Base-by-base conservation (phyloP, 2,113 vertebrate species). In the Toxotes chatareus region DNA sequence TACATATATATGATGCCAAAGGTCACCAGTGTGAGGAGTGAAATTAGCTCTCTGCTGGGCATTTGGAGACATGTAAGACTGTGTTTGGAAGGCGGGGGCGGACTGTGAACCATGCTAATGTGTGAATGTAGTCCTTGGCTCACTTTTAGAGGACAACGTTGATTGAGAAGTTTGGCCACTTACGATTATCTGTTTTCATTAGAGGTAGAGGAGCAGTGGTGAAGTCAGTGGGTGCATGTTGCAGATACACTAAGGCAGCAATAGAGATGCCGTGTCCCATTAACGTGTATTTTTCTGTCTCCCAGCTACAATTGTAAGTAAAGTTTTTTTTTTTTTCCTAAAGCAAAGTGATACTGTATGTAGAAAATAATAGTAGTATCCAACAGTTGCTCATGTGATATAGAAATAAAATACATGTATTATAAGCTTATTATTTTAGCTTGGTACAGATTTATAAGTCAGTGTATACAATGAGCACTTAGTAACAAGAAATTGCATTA, bases 1-100 rank as follows among this genome's bases (percentile, higher is more conserved):
- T 82, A 94, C 89, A 90, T 92, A 89, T 91, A 89, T 87, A 93
- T 85, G 88, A 91, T 91, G 92, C 92, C 92, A 94, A 91, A 95
- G 93, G 94, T 93, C 93, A 89, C 64, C 89, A 74, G 83, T 88
- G 86, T 89, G 90, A 93, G 85, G 86, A 89, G 87, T 86, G 91
- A 88, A 94, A 93, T 90, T 86, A 85, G 84, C 91, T 91, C 86
- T 91, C 88, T 67, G 92, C 74, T 89, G 83, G 91, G 87, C 91
- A 86, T 86, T 79, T 82, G 84, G 90, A 92, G 88, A 90, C 84
- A 79, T 80, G 75, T 72, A 89, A 81, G 79, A 80, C 75, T 85
- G 76, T 77, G 64, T 88, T 86, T 72, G 80, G 78, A 85, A 71
- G 73, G 82, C 76, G 87, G 92, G 90, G 87, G 85, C 14, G 82